Conservation (phyloP, 2,888 invertebrate species). For the Phengaris alcon region DNA sequence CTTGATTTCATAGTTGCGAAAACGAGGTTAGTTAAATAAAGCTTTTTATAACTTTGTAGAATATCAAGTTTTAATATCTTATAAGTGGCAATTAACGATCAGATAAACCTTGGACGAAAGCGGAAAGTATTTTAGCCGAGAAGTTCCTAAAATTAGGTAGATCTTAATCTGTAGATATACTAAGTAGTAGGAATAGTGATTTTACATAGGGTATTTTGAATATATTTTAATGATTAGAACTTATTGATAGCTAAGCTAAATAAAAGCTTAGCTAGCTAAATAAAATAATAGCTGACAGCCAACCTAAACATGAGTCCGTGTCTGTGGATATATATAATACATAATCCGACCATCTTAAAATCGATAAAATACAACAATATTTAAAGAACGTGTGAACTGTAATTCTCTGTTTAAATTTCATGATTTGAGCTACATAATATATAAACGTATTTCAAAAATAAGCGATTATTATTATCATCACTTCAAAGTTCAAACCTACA, state of each 20-base stretch:
- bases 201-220: no score
- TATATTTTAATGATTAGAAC: no score
- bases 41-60: not conserved
- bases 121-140: not conserved
- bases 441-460: not conserved
- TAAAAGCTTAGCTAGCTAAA: not conserved
- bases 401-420: not conserved
- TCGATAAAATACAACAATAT: no score
- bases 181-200: no score
- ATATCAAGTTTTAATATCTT: not conserved
- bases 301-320: no score
- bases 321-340: no score
- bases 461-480: not conserved
- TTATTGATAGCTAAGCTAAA: no score
- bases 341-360: no score
- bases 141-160: not conserved
- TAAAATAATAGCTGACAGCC: not conserved
- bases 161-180: not conserved
- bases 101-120: constrained; percentile 7
- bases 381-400: no score
- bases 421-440: not conserved
- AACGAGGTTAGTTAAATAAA: not conserved
- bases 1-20: not conserved
- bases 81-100: not conserved
- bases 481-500: not conserved